Percentiles rank a stretch among this genome's conserved stretches.
Evolutionary conservation across 2,888 invertebrate genomes (phyloP).

Genomic region (Timandra comae): DNA sequence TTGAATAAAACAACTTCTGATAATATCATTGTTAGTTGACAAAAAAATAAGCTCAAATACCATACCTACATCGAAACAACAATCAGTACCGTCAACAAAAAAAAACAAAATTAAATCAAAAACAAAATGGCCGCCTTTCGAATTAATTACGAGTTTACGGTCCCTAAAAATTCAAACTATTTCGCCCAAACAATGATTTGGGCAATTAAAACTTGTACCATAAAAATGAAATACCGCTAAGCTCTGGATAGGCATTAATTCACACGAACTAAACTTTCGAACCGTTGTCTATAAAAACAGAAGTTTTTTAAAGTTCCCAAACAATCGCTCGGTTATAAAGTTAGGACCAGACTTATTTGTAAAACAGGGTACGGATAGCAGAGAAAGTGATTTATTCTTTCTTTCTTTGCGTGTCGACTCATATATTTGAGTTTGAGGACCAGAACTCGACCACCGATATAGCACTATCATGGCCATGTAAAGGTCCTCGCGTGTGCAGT

Average conservation of each 20-base stretch:
- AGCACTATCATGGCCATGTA: too few relatives aligned
- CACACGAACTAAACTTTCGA: conserved; percentile 11
- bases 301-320: conserved; percentile 17
- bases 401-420: too few relatives aligned
- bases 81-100: not conserved
- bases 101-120: not conserved
- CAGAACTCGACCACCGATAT: too few relatives aligned
- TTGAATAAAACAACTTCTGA: too few relatives aligned
- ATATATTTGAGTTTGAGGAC: too few relatives aligned
- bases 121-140: not conserved
- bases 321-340: conserved; percentile 8
- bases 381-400: too few relatives aligned
- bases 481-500: too few relatives aligned
- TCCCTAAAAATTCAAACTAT: conserved; percentile 6
- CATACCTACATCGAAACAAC: too few relatives aligned
- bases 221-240: conserved; percentile 22
- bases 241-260: conserved; percentile 12
- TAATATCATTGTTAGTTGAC: too few relatives aligned
- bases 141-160: too few relatives aligned
- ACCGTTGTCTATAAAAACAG: conserved; percentile 22
- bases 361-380: not conserved
- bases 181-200: conserved; percentile 4
- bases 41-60: too few relatives aligned
- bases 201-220: conserved; percentile 21
- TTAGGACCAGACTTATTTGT: not conserved